A percentile compares a stretch with the other conserved stretches of the same genome.
These are phyloP conservation scores for Hydropotes inermis DNA, from an alignment of 2,113 vertebrate species.

Conservation along the genomic window DNA sequence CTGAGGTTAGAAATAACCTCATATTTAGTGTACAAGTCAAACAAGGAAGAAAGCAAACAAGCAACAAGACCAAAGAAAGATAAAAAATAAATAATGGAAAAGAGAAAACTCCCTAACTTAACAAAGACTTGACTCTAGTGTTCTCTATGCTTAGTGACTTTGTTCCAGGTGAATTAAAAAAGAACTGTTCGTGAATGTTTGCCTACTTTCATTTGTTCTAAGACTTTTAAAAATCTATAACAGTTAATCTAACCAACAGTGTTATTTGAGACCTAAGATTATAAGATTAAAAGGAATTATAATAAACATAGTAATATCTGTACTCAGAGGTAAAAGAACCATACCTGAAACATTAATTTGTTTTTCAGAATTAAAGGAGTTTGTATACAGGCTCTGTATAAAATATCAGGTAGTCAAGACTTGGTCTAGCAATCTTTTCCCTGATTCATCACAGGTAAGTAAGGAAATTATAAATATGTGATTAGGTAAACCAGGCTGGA, in stretches of 20 bases:
- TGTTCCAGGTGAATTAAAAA: neutral
- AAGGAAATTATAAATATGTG: neutral
- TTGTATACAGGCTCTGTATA: neutral
- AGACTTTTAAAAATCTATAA: conserved; percentile 21
- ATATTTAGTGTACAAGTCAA: neutral
- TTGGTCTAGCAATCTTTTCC: neutral
- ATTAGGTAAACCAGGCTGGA: neutral
- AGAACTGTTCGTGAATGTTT: neutral
- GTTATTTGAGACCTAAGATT: neutral
- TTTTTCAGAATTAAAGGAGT: neutral
- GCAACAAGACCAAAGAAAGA: neutral
- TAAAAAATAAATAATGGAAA: neutral
- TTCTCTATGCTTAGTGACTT: neutral
- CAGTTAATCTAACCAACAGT: neutral
- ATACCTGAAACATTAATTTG: neutral
- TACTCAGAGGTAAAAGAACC: neutral
- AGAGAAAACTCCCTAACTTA: neutral
- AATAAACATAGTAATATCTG: neutral
- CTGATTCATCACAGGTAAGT: neutral
- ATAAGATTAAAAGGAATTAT: neutral
- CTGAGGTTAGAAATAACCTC: neutral
- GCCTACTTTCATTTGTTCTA: neutral
- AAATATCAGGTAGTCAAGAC: neutral
- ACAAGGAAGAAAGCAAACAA: neutral
- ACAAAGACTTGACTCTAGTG: neutral